A percentile compares a stretch with the other conserved stretches of the same genome.
Conservation (phyloP, 2,797 vertebrate species). For the Pseudotriccus pelzelni region DNA sequence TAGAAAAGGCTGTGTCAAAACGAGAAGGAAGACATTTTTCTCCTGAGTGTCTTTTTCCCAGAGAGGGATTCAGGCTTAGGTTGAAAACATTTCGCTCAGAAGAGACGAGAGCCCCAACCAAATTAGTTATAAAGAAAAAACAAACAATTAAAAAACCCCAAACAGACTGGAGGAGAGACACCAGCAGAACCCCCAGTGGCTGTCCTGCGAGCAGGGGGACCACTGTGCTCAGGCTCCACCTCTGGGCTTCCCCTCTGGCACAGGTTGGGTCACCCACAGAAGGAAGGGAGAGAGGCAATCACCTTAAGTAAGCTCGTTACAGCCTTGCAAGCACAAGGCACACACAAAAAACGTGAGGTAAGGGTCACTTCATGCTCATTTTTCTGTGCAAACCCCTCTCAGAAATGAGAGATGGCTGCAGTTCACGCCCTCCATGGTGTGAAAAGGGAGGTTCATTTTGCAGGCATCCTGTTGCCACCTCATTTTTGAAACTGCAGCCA, state of each 20-base stretch:
- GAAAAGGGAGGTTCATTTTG: background rate
- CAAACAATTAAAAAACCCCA: background rate
- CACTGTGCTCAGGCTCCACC: background rate
- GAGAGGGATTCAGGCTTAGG: background rate
- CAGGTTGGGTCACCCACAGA: background rate
- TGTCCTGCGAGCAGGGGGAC: background rate
- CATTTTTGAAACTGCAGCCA: background rate
- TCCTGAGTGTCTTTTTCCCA: background rate
- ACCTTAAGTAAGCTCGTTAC: background rate
- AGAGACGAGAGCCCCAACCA: background rate
- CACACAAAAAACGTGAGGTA: rapidly evolving
- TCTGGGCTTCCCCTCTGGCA: background rate
- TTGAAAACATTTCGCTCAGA: conserved; percentile 27
- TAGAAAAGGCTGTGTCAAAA: conserved; percentile 13
- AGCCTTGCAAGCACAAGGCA: background rate
- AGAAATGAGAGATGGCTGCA: background rate
- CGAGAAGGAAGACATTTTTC: conserved; percentile 1
- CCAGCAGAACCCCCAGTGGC: background rate
- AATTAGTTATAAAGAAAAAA: background rate
- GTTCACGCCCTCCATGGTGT: rapidly evolving
- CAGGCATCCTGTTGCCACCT: background rate
- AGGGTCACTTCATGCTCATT: background rate
- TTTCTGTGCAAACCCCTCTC: background rate
- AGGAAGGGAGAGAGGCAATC: background rate
- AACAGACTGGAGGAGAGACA: background rate